Conservation (phyloP, 2,888 invertebrate species). For the Macaria liturata region DNA sequence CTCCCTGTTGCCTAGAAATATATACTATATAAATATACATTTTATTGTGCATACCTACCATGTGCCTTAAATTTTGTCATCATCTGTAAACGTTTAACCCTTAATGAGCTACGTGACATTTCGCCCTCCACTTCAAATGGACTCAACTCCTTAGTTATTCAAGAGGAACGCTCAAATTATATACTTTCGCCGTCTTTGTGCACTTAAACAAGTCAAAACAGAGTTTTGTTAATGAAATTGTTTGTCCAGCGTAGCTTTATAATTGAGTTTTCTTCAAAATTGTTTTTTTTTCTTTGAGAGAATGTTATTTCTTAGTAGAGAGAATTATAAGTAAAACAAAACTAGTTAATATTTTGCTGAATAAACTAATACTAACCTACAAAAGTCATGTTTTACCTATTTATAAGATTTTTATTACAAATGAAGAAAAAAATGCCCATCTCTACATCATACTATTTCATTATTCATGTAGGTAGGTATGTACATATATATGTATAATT, state of each 20-base stretch:
- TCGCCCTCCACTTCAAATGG: conserved; percentile 44
- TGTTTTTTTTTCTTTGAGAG: conserved; percentile 3
- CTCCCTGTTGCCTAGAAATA: no score
- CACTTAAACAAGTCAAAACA: conserved; percentile 18
- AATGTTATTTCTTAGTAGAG: neutral
- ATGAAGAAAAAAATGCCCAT: no score
- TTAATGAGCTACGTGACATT: conserved; percentile 59
- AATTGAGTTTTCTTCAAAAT: conserved; percentile 18
- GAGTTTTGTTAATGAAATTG: conserved; percentile 23
- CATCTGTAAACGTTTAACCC: conserved; percentile 43
- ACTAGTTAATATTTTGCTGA: no score
- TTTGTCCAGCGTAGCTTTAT: conserved; percentile 15
- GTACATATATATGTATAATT: no score
- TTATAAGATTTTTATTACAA: no score
- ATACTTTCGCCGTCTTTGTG: conserved; percentile 23
- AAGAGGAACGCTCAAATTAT: conserved; percentile 32
- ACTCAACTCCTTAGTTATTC: conserved; percentile 38
- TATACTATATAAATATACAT: no score
- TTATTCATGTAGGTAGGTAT: no score
- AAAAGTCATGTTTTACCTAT: no score
- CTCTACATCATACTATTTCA: no score
- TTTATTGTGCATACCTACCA: no score
- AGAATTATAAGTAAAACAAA: neutral
- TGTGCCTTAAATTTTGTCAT: conserved; percentile 1
- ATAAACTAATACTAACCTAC: no score